Conservation (phyloP, 2,113 vertebrate species). For the Pachycephala philippinensis region DNA sequence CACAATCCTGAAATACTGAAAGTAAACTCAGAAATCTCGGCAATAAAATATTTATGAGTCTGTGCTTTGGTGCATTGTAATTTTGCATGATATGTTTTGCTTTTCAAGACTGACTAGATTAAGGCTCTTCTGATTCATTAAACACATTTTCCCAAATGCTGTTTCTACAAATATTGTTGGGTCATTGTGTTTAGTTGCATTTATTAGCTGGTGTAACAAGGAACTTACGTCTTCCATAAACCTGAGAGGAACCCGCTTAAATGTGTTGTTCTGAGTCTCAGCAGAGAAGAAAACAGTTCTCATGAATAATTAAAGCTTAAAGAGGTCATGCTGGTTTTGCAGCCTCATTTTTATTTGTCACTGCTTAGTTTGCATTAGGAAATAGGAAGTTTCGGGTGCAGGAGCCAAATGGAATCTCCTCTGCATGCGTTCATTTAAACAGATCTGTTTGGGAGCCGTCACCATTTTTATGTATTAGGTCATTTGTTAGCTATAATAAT, state of each 20-base stretch:
- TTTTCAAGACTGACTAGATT: conserved; percentile 51
- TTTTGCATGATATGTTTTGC: conserved; percentile 34
- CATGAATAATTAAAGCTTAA: conserved; percentile 64
- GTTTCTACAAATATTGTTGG: conserved; percentile 23
- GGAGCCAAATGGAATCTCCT: conserved; percentile 1
- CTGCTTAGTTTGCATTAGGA: conserved; percentile 36
- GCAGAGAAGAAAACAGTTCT: conserved; percentile 19
- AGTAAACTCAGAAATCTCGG: background rate
- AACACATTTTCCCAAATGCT: conserved; percentile 15
- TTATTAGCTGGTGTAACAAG: conserved; percentile 46
- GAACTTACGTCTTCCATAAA: background rate
- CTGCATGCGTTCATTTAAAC: background rate
- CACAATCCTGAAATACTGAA: background rate
- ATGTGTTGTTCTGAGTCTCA: conserved; percentile 17
- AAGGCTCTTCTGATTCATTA: conserved; percentile 48
- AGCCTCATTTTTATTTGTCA: conserved; percentile 26
- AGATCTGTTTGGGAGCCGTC: background rate
- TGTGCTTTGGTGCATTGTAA: conserved; percentile 24
- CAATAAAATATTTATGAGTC: conserved; percentile 40
- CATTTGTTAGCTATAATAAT: conserved; percentile 8
- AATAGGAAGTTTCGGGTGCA: conserved; percentile 18
- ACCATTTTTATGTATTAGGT: background rate
- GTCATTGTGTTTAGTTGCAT: conserved; percentile 18
- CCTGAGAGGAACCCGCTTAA: background rate
- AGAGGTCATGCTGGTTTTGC: background rate